These are phyloP conservation scores for Masticophis lateralis DNA, from an alignment of 2,797 vertebrate species.

Conservation along the genomic window DNA sequence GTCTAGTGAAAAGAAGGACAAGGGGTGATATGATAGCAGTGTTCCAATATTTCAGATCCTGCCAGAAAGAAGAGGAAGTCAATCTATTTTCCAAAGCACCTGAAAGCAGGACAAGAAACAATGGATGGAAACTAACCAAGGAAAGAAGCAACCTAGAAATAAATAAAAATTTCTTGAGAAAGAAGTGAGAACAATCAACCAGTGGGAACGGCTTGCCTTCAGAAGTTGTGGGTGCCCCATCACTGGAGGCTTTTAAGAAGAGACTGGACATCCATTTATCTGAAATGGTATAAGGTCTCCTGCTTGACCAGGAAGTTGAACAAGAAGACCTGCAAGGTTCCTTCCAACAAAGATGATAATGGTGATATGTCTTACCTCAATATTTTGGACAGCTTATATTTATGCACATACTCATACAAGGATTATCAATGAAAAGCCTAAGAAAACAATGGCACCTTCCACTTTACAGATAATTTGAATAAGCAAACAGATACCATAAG, in stretches of 20 bases:
- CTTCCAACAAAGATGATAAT: background rate
- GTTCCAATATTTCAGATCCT: background rate
- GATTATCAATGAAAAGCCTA: background rate
- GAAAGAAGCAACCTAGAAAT: background rate
- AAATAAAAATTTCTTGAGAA: background rate
- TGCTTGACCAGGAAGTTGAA: background rate
- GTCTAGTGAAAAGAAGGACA: background rate
- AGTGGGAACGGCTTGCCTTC: background rate
- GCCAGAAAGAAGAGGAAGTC: background rate
- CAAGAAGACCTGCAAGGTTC: background rate
- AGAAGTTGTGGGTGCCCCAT: background rate
- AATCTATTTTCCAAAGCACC: background rate
- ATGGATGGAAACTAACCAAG: background rate
- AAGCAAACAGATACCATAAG: background rate
- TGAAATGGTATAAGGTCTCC: background rate
- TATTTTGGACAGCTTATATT: rapidly evolving
- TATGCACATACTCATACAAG: background rate
- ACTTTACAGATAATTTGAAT: background rate
- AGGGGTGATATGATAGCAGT: background rate
- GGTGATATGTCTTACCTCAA: background rate
- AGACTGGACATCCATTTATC: background rate
- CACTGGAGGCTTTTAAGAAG: background rate
- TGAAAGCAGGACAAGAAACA: background rate
- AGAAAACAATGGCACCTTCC: background rate
- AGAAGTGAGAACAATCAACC: background rate